Evolutionary conservation across 1,140 invertebrate genomes (phyloP).

Genomic region (Saccostrea glomerata): DNA sequence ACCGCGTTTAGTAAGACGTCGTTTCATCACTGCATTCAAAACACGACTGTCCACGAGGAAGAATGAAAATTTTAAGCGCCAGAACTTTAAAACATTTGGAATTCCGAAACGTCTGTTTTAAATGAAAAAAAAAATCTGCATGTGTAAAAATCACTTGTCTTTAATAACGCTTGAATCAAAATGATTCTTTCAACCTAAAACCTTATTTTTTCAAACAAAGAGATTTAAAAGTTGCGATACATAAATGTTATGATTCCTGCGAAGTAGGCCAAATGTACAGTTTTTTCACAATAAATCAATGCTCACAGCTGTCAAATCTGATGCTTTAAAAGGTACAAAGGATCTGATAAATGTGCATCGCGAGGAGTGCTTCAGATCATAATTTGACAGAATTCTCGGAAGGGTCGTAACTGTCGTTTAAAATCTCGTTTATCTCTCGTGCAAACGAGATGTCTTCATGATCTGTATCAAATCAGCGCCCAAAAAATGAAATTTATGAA

Average conservation of each 20-base stretch:
- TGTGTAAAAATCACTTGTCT: not conserved
- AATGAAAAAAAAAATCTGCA: not conserved
- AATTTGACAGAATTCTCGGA: conserved; percentile 26
- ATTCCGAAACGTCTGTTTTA: not conserved
- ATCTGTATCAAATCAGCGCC: conserved; percentile 32
- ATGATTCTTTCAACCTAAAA: not conserved
- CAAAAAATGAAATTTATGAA: conserved; percentile 31
- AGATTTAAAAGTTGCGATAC: conserved; percentile 11
- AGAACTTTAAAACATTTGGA: not conserved
- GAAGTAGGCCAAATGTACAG: not conserved
- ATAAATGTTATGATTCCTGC: conserved; percentile 17
- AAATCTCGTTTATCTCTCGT: conserved; percentile 30
- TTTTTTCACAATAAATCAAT: conserved; percentile 26
- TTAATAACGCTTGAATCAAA: not conserved
- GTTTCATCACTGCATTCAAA: too few species aligned
- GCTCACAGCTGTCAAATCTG: conserved; percentile 19
- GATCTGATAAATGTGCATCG: conserved; percentile 5
- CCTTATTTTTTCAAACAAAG: not conserved
- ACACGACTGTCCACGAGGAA: not conserved
- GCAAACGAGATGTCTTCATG: conserved; percentile 33
- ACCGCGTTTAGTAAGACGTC: too few species aligned
- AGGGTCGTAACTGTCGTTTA: conserved; percentile 19
- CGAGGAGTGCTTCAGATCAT: conserved; percentile 32
- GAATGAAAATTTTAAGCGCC: not conserved
- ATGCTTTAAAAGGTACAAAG: conserved; percentile 10